Conservation (phyloP, 2,113 vertebrate genomes). For the Oophaga pumilio region DNA sequence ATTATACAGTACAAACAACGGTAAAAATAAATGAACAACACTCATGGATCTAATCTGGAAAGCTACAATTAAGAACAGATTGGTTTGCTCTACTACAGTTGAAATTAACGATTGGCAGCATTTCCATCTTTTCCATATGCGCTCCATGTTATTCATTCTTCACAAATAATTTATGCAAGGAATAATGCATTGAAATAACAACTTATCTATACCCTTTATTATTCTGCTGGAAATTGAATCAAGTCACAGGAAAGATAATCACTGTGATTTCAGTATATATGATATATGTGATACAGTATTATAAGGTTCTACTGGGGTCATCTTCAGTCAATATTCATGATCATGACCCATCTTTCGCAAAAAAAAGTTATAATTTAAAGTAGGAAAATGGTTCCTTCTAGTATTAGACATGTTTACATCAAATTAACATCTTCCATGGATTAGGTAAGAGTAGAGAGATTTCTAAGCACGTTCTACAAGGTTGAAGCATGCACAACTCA, state of each 20-base stretch:
- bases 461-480: neutral
- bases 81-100: neutral
- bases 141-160: neutral
- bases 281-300: neutral
- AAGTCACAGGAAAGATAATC: neutral
- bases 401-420: neutral
- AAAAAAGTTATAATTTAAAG: neutral
- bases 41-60: neutral
- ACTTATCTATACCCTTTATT: neutral
- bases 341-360: neutral
- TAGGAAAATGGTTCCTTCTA: neutral
- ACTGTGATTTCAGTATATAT: neutral
- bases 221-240: neutral
- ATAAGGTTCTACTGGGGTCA: neutral
- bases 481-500: too few species aligned
- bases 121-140: neutral
- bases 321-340: neutral
- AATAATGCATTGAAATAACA: neutral
- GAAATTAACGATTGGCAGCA: neutral
- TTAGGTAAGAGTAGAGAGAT: neutral
- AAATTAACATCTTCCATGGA: neutral
- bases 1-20: neutral
- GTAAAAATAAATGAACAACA: neutral
- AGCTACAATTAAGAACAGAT: neutral
- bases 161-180: conserved; percentile 21